Evolutionary conservation across 2,888 invertebrate genomes (phyloP).

Genomic region (Scaptodrosophila latifasciaeformis): DNA sequence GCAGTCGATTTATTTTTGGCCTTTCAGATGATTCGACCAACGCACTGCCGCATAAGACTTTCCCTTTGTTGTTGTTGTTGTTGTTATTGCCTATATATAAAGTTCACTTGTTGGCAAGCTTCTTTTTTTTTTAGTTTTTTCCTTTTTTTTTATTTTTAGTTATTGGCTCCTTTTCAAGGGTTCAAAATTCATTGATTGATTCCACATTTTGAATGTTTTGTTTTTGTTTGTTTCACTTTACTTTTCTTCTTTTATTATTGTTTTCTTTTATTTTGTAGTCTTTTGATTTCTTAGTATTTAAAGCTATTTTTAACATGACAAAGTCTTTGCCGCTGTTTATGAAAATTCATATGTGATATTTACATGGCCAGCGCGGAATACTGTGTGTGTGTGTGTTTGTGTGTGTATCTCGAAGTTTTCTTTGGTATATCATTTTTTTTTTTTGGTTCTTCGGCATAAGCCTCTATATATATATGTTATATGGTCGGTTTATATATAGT

Average conservation of each 20-base stretch:
- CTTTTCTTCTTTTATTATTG: conserved; percentile 18
- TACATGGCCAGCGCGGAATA: conserved; percentile 21
- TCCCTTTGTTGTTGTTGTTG: conserved; percentile 42
- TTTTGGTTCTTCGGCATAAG: conserved; percentile 24
- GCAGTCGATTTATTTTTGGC: conserved; percentile 44
- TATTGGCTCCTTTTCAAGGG: conserved; percentile 39
- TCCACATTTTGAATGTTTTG: conserved; percentile 46
- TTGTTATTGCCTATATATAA: conserved; percentile 23
- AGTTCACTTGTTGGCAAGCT: conserved; percentile 10
- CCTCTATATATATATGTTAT: too few species aligned
- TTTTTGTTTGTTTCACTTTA: conserved; percentile 17
- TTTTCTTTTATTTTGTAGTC: conserved; percentile 39
- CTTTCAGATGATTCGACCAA: conserved; percentile 50
- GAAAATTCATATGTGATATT: conserved; percentile 18
- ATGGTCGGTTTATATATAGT: too few species aligned
- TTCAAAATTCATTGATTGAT: conserved; percentile 57
- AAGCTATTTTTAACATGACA: conserved; percentile 60
- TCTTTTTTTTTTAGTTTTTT: conserved; percentile 5
- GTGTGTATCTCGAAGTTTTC: conserved; percentile 1
- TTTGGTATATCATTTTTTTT: too few species aligned
- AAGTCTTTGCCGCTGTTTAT: conserved; percentile 50
- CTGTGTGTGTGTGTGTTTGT: conserved; percentile 3
- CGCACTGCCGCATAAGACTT: conserved; percentile 35
- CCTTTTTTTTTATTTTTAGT: conserved; percentile 41
- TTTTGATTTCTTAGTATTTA: conserved; percentile 50